Percentiles rank a stretch among this genome's conserved stretches.
Conservation (phyloP, 2,888 invertebrate genomes). For the Lasius fuliginosus region DNA sequence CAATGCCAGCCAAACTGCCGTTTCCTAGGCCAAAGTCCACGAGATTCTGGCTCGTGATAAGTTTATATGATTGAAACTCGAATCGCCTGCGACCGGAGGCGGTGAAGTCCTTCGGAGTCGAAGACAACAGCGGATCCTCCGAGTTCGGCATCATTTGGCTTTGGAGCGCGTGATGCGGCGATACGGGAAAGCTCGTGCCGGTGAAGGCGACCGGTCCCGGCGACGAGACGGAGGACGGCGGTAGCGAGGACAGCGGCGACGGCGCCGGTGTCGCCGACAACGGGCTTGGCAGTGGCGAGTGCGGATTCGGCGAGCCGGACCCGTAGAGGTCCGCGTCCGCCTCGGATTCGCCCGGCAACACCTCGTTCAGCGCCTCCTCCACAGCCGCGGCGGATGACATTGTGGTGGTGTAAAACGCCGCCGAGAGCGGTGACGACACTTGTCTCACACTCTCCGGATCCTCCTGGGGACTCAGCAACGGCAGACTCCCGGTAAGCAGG, state of each 20-base stretch:
- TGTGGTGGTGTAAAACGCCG: conserved; percentile 94
- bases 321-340: conserved; percentile 87
- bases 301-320: conserved; percentile 86
- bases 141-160: conserved; percentile 96
- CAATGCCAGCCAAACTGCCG: conserved; percentile 88
- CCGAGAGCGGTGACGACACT: conserved; percentile 93
- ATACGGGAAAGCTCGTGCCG: conserved; percentile 84
- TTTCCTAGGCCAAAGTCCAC: conserved; percentile 87
- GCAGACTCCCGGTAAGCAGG: conserved; percentile 88
- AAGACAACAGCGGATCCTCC: conserved; percentile 94
- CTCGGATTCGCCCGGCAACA: conserved; percentile 92
- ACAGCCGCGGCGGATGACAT: conserved; percentile 96
- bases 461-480: conserved; percentile 85
- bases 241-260: conserved; percentile 86
- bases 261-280: conserved; percentile 89
- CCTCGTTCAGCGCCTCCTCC: conserved; percentile 94
- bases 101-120: conserved; percentile 93
- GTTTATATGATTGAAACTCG: conserved; percentile 88
- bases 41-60: conserved; percentile 87
- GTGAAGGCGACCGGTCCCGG: conserved; percentile 83
- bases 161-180: conserved; percentile 88
- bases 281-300: conserved; percentile 89
- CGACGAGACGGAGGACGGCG: conserved; percentile 84
- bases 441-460: conserved; percentile 90
- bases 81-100: conserved; percentile 87